Evolutionary conservation across 1,140 invertebrate genomes (phyloP).

Genomic region (Acromyrmex heyeri): DNA sequence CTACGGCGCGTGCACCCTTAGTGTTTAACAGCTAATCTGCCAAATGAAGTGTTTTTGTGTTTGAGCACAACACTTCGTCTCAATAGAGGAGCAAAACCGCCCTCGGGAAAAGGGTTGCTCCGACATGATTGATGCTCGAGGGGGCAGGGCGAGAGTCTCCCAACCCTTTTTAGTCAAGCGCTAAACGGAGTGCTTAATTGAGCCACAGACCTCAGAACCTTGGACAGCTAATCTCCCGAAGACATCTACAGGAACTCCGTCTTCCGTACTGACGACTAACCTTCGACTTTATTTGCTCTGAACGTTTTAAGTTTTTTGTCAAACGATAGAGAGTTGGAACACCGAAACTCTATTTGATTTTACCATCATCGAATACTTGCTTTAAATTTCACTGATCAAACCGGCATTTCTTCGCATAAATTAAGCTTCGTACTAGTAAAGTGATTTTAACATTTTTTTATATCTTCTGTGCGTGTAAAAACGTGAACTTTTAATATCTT

Average conservation of each 20-base stretch:
- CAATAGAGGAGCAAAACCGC: constrained; percentile 85
- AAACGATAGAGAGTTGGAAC: constrained; percentile 12
- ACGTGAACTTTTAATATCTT: no score
- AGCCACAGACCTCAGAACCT: constrained; percentile 85
- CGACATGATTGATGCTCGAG: constrained; percentile 86
- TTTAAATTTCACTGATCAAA: background rate
- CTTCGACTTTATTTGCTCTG: constrained; percentile 11
- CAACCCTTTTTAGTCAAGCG: constrained; percentile 84
- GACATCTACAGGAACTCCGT: constrained; percentile 71
- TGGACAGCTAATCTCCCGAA: constrained; percentile 84
- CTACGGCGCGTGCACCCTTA: constrained; percentile 73
- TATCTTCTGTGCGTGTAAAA: no score
- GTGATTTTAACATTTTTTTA: background rate
- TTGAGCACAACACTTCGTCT: constrained; percentile 87
- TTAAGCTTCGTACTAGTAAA: background rate
- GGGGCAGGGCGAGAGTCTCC: constrained; percentile 78
- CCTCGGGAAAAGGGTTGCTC: constrained; percentile 85
- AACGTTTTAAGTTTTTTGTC: constrained; percentile 48
- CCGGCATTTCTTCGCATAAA: background rate
- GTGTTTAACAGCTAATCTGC: constrained; percentile 87
- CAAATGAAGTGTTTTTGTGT: constrained; percentile 87
- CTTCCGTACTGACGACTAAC: constrained; percentile 49
- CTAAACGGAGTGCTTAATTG: constrained; percentile 86
- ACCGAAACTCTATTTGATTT: constrained; percentile 22
- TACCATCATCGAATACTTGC: background rate